Conservation (phyloP, 1,140 invertebrate species). For the Eurosta solidaginis region DNA sequence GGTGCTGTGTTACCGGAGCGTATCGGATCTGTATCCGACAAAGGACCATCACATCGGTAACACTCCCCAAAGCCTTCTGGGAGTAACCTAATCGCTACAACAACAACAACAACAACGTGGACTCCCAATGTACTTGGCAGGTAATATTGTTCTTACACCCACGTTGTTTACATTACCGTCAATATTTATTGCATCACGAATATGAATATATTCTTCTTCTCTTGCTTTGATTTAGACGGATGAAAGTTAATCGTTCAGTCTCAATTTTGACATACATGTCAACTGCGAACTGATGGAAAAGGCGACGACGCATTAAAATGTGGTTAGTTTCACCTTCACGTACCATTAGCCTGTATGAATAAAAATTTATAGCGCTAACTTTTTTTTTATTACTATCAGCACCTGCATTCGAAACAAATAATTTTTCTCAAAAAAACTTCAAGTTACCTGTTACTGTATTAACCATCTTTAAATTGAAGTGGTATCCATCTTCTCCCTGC, state of each 20-base stretch:
- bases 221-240: slow-evolving; percentile 60
- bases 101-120: too few species aligned
- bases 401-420: neutral
- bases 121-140: neutral
- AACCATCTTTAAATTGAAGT: slow-evolving; percentile 26
- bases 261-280: too few species aligned
- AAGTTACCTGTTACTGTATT: slow-evolving; percentile 26
- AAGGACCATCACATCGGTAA: too few species aligned
- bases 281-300: neutral
- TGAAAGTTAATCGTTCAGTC: slow-evolving; percentile 34
- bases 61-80: too few species aligned
- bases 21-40: too few species aligned
- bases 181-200: slow-evolving; percentile 28
- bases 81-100: too few species aligned
- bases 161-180: slow-evolving; percentile 7
- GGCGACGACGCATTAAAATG: neutral
- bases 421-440: too few species aligned
- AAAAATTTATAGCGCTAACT: too few species aligned
- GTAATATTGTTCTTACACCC: neutral
- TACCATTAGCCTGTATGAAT: neutral
- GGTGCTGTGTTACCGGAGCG: too few species aligned
- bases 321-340: neutral
- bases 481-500: slow-evolving; percentile 58
- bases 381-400: neutral
- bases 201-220: slow-evolving; percentile 61